Percentiles rank a stretch among this genome's conserved stretches.
phyloP scores from a whole-genome alignment of 2,797 vertebrate genomes.

The Poecilia picta region DNA sequence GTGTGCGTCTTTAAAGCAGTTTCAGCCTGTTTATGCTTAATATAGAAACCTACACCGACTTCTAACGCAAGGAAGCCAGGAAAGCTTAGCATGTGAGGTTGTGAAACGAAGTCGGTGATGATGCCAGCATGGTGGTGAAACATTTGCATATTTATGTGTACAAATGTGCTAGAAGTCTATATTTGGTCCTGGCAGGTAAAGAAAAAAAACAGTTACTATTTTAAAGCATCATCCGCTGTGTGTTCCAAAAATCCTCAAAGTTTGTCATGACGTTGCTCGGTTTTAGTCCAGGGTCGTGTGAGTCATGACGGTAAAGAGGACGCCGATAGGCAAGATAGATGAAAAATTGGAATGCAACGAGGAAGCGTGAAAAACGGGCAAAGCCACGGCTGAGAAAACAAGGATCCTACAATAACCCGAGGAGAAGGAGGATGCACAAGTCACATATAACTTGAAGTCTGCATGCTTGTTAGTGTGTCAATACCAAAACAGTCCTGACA shows the following conservation, averaged over 20 bases:
- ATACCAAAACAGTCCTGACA: background rate
- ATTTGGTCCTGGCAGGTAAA: conserved; percentile 16
- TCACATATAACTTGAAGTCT: background rate
- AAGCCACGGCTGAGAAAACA: background rate
- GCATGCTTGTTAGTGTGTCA: background rate
- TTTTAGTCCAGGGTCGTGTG: conserved; percentile 25
- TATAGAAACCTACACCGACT: background rate
- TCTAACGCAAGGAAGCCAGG: background rate
- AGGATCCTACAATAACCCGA: background rate
- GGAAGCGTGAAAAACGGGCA: background rate
- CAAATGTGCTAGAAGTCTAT: background rate
- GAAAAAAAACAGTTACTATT: conserved; percentile 5
- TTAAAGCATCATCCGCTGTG: conserved; percentile 14
- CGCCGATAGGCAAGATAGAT: background rate
- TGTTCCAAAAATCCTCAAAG: conserved; percentile 38
- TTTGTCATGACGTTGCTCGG: conserved; percentile 22
- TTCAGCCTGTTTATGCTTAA: background rate
- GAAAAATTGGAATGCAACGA: background rate
- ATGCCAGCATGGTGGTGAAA: background rate
- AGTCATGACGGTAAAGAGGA: conserved; percentile 12
- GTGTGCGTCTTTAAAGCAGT: background rate
- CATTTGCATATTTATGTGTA: conserved; percentile 5
- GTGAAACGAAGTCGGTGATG: background rate
- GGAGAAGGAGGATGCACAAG: background rate
- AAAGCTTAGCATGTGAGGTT: conserved; percentile 3